A percentile compares a stretch with the other conserved stretches of the same genome.
phyloP scores from a whole-genome alignment of 2,113 vertebrate genomes.

The Anoplopoma fimbria region DNA sequence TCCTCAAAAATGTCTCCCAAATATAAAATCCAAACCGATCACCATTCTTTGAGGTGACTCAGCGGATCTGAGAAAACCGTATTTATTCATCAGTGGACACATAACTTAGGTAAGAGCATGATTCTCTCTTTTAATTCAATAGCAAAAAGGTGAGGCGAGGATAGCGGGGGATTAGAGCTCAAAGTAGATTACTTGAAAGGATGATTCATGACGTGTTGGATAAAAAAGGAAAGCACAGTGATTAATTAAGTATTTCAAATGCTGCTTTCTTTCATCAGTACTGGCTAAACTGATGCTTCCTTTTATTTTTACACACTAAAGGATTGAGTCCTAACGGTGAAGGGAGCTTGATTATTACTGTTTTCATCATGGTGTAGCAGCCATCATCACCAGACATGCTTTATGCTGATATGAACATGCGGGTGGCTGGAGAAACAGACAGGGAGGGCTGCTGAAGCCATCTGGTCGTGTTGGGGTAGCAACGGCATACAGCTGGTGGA shows the following conservation, averaged over 20 bases:
- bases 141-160: slow-evolving; percentile 48
- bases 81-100: slow-evolving; percentile 54
- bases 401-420: slow-evolving; percentile 50
- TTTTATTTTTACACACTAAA: slow-evolving; percentile 16
- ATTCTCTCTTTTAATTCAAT: slow-evolving; percentile 60
- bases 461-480: slow-evolving; percentile 63
- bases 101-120: slow-evolving; percentile 42
- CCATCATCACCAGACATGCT: slow-evolving; percentile 27
- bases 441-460: slow-evolving; percentile 62
- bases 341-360: slow-evolving; percentile 16
- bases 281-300: slow-evolving; percentile 30
- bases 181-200: slow-evolving; percentile 68
- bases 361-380: slow-evolving; percentile 14
- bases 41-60: slow-evolving; percentile 27
- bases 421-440: slow-evolving; percentile 50
- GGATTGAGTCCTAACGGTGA: neutral
- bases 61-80: slow-evolving; percentile 32
- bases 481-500: neutral
- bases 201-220: slow-evolving; percentile 65
- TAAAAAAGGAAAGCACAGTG: slow-evolving; percentile 48
- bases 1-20: neutral
- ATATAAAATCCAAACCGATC: slow-evolving; percentile 22
- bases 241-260: slow-evolving; percentile 57
- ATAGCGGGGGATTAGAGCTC: slow-evolving; percentile 60
- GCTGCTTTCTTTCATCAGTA: slow-evolving; percentile 13